phyloP scores from a whole-genome alignment of 1,140 invertebrate species.

The Drosophila rufa region DNA sequence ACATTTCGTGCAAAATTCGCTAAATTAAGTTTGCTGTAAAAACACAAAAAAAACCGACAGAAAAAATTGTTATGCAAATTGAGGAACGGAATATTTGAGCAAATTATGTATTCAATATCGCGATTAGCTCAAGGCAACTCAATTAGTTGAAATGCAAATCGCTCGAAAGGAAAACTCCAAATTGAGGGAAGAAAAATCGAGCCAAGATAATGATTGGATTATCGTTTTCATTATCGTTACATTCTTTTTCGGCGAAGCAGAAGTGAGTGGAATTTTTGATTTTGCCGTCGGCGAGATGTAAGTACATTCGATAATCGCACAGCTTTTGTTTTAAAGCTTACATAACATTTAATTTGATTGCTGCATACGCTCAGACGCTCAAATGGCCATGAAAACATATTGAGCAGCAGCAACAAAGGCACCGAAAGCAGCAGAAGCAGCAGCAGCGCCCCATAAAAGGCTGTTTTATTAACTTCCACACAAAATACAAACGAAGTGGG shows the following conservation, averaged over 20 bases:
- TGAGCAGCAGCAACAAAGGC: slow-evolving; percentile 58
- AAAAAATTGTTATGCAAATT: slow-evolving; percentile 68
- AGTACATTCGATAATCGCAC: slow-evolving; percentile 48
- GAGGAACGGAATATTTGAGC: slow-evolving; percentile 32
- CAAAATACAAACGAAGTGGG: slow-evolving; percentile 47
- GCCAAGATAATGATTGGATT: slow-evolving; percentile 68
- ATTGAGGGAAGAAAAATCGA: background rate
- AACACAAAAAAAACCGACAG: slow-evolving; percentile 1
- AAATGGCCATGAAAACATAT: slow-evolving; percentile 81
- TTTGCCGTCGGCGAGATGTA: slow-evolving; percentile 30
- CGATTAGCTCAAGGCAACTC: slow-evolving; percentile 60
- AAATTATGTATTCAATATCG: slow-evolving; percentile 54
- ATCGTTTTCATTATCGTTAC: slow-evolving; percentile 60
- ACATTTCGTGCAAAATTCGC: slow-evolving; percentile 32
- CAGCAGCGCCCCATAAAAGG: slow-evolving; percentile 62
- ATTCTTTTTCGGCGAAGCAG: slow-evolving; percentile 1
- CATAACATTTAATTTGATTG: slow-evolving; percentile 83
- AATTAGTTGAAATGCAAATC: slow-evolving; percentile 78
- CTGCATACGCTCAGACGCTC: slow-evolving; percentile 74
- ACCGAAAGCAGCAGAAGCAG: background rate
- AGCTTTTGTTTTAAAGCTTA: slow-evolving; percentile 70
- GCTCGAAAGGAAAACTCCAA: slow-evolving; percentile 26
- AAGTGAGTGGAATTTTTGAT: slow-evolving; percentile 51
- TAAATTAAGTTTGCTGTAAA: slow-evolving; percentile 62
- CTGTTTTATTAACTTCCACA: slow-evolving; percentile 80